Evolutionary conservation across 2,113 vertebrate genomes (phyloP).

Genomic region (Trachemys scripta): DNA sequence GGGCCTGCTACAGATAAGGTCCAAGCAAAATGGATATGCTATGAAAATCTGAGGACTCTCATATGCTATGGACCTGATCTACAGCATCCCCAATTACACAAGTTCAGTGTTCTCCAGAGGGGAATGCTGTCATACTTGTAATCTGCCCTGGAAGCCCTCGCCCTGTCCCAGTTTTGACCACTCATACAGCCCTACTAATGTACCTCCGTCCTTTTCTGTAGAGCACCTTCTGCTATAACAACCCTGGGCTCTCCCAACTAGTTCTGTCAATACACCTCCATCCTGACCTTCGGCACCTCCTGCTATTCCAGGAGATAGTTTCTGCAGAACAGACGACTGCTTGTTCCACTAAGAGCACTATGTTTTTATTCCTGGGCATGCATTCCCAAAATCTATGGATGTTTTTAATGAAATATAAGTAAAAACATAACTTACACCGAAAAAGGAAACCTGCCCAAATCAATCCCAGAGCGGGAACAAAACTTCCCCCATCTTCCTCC

Average conservation of each 20-base stretch:
- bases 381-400: conserved; percentile 24
- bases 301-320: too few species aligned
- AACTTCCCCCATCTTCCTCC: neutral
- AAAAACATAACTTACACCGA: conserved; percentile 28
- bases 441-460: conserved; percentile 40
- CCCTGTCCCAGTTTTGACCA: neutral
- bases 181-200: neutral
- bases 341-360: neutral
- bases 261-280: neutral
- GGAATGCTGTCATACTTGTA: neutral
- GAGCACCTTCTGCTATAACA: neutral
- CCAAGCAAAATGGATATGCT: neutral
- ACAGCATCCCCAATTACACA: neutral
- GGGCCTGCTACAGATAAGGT: neutral
- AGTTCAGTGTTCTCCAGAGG: neutral
- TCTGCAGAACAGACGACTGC: neutral
- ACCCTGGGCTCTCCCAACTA: neutral
- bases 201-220: neutral
- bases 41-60: neutral
- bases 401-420: conserved; percentile 53
- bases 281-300: neutral
- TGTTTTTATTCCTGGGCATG: conserved; percentile 10
- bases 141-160: neutral
- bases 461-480: conserved; percentile 13
- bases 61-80: neutral